Evolutionary conservation across 2,888 invertebrate genomes (phyloP).

Genomic region (Apodemia duryi): DNA sequence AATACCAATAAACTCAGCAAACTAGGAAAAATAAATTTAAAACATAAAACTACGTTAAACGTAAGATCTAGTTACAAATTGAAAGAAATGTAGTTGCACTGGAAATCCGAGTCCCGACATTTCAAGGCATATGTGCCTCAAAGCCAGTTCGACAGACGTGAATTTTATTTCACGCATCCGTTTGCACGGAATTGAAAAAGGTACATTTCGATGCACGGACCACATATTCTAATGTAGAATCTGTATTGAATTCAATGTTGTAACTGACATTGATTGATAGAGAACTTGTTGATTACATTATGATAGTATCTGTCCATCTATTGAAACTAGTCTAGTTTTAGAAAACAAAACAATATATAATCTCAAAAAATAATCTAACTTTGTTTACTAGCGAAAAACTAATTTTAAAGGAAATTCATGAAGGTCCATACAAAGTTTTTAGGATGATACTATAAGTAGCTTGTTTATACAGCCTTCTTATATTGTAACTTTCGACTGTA

Average conservation of each 20-base stretch:
- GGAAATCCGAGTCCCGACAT: constrained; percentile 18
- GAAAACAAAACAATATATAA: too few relatives aligned
- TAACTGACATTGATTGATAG: constrained; percentile 3
- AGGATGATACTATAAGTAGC: too few relatives aligned
- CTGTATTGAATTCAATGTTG: background rate
- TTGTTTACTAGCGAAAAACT: too few relatives aligned
- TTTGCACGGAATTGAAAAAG: constrained; percentile 21
- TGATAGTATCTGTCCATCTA: background rate
- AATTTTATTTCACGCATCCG: constrained; percentile 22
- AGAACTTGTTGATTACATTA: background rate
- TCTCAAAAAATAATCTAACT: too few relatives aligned
- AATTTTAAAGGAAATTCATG: too few relatives aligned
- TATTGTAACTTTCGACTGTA: too few relatives aligned
- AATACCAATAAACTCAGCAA: background rate
- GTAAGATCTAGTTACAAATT: constrained; percentile 16
- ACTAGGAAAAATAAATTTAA: background rate
- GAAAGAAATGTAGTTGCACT: constrained; percentile 14
- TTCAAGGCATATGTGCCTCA: constrained; percentile 16
- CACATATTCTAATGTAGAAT: constrained; percentile 9
- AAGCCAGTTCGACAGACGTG: constrained; percentile 19
- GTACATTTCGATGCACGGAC: constrained; percentile 3
- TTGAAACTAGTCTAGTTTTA: background rate
- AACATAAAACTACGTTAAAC: constrained; percentile 13
- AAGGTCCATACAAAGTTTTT: too few relatives aligned
- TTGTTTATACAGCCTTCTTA: too few relatives aligned